These are phyloP conservation scores for Aphelenchoides besseyi DNA, from an alignment of 1,140 invertebrate species.

Conservation along the genomic window DNA sequence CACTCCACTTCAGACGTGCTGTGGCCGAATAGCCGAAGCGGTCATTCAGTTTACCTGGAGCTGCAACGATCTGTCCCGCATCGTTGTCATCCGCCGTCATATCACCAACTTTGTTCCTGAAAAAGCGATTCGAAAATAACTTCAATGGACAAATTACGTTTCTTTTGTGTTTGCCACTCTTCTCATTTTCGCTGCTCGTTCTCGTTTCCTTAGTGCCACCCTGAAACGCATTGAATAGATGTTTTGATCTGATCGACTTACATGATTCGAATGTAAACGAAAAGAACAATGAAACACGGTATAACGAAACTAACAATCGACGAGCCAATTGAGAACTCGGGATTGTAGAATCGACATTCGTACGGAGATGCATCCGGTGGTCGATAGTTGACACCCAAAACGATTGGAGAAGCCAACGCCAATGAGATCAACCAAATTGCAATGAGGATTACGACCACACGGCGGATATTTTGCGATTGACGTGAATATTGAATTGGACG, in stretches of 20 bases:
- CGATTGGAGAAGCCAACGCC: slow-evolving; percentile 93
- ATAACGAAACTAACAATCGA: slow-evolving; percentile 97
- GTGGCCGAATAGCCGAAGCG: too few species aligned
- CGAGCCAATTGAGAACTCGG: slow-evolving; percentile 94
- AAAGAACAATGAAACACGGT: slow-evolving; percentile 71
- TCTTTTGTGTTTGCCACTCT: slow-evolving; percentile 13
- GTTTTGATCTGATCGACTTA: slow-evolving; percentile 12
- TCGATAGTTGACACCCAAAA: slow-evolving; percentile 68
- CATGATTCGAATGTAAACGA: slow-evolving; percentile 60
- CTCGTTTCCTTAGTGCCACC: slow-evolving; percentile 46
- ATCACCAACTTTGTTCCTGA: slow-evolving; percentile 19
- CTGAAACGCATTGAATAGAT: background rate
- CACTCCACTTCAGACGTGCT: background rate
- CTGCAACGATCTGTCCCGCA: slow-evolving; percentile 56
- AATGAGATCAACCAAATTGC: slow-evolving; percentile 92
- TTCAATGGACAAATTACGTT: background rate
- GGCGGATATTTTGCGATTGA: slow-evolving; percentile 92
- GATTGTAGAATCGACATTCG: slow-evolving; percentile 89
- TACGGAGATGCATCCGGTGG: slow-evolving; percentile 46
- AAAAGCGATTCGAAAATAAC: background rate
- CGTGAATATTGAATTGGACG: slow-evolving; percentile 93
- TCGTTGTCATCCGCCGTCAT: slow-evolving; percentile 32
- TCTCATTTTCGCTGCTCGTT: slow-evolving; percentile 40
- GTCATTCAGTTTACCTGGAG: slow-evolving; percentile 46
- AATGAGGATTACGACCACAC: slow-evolving; percentile 88